Conservation (phyloP, 2,113 vertebrate species). For the Rhombomys opimus region DNA sequence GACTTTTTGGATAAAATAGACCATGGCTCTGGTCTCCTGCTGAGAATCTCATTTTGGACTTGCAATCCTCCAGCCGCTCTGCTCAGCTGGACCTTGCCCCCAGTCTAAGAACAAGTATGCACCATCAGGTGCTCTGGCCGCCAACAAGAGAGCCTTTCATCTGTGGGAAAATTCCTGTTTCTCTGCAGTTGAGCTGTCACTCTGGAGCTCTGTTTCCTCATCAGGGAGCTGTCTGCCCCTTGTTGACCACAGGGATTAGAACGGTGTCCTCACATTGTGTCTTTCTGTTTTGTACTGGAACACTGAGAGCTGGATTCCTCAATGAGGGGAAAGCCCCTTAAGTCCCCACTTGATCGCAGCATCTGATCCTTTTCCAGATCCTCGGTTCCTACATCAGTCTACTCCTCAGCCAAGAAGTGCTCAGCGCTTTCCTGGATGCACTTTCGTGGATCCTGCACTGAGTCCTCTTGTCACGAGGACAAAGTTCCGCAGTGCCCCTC, state of each 20-base stretch:
- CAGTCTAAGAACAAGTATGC: neutral
- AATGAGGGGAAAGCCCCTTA: neutral
- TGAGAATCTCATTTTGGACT: conserved; percentile 37
- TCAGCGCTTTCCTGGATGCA: neutral
- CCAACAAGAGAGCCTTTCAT: neutral
- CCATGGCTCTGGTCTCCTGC: conserved; percentile 15
- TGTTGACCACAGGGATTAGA: neutral
- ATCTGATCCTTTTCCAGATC: neutral
- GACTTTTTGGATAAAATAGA: neutral
- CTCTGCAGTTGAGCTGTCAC: neutral
- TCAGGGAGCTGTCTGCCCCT: neutral
- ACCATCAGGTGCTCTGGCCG: neutral
- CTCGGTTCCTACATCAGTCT: neutral
- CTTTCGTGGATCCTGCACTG: neutral
- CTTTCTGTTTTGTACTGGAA: neutral
- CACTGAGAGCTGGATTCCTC: neutral
- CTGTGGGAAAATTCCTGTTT: conserved; percentile 12
- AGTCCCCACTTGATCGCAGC: neutral
- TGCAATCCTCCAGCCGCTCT: neutral
- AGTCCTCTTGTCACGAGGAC: neutral
- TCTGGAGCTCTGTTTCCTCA: neutral
- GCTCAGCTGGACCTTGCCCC: conserved; percentile 23
- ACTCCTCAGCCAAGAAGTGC: neutral
- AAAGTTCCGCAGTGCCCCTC: neutral
- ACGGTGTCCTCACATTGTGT: neutral